phyloP scores from a whole-genome alignment of 2,888 invertebrate genomes.

The Cheilosia grossa region DNA sequence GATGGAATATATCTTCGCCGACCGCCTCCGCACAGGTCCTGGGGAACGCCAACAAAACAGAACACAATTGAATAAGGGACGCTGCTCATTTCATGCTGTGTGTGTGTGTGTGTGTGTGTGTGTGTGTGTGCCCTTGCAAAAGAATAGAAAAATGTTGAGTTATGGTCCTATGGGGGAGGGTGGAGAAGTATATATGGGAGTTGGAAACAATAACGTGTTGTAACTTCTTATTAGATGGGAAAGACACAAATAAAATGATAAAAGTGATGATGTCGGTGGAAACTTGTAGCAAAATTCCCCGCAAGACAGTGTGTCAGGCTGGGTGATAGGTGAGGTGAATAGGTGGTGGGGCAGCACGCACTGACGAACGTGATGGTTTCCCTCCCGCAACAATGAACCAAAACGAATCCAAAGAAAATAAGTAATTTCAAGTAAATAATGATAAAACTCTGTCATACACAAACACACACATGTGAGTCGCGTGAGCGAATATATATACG shows the following conservation, averaged over 20 bases:
- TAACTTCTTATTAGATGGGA: constrained; percentile 74
- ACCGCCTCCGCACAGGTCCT: not conserved
- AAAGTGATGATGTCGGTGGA: constrained; percentile 71
- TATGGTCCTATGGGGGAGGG: constrained; percentile 2
- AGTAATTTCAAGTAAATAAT: constrained; percentile 67
- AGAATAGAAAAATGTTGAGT: constrained; percentile 52
- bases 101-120: too few species aligned
- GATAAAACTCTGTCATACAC: constrained; percentile 55
- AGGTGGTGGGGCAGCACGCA: not conserved
- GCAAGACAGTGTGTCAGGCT: constrained; percentile 2
- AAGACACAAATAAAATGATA: constrained; percentile 72
- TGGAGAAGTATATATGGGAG: constrained; percentile 14
- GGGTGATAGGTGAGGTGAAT: not conserved
- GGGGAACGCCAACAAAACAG: constrained; percentile 17
- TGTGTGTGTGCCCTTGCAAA: not conserved
- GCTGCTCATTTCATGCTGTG: constrained; percentile 60
- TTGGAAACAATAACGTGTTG: constrained; percentile 73
- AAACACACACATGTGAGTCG: constrained; percentile 11
- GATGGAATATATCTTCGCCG: constrained; percentile 63
- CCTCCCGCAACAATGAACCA: constrained; percentile 45
- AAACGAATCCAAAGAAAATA: constrained; percentile 38
- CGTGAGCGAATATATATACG: constrained; percentile 35
- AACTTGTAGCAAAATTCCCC: constrained; percentile 67
- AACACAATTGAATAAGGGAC: constrained; percentile 70
- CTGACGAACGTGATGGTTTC: constrained; percentile 32